phyloP scores from a whole-genome alignment of 2,797 vertebrate genomes.

The Darevskia nairensis region DNA sequence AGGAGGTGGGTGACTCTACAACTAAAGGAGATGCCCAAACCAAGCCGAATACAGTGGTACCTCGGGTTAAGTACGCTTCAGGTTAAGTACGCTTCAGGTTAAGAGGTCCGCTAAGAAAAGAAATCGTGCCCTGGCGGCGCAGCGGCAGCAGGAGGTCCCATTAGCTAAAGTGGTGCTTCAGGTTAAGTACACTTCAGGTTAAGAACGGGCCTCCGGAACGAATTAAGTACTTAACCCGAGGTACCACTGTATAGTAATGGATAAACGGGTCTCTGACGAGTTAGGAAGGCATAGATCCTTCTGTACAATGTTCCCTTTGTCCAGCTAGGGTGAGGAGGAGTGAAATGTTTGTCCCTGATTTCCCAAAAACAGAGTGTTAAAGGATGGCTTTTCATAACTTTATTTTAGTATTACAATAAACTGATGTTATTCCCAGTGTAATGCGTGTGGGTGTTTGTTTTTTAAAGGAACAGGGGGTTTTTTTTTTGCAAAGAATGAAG shows the following conservation, averaged over 20 bases:
- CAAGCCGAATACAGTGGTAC: neutral
- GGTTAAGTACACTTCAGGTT: too few species aligned
- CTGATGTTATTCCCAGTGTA: neutral
- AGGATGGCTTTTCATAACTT: neutral
- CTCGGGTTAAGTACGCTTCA: too few species aligned
- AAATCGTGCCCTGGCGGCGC: too few species aligned
- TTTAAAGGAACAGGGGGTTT: neutral
- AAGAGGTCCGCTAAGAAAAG: too few species aligned
- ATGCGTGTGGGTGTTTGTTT: neutral
- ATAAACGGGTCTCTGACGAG: neutral
- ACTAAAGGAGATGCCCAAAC: neutral
- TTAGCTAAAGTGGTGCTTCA: too few species aligned
- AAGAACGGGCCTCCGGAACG: too few species aligned
- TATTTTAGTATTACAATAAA: neutral
- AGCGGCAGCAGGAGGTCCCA: too few species aligned
- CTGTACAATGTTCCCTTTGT: neutral
- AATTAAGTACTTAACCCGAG: too few species aligned
- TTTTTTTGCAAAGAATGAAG: neutral
- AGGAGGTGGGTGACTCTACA: neutral
- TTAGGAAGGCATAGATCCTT: neutral
- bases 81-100: too few species aligned
- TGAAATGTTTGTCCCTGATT: neutral
- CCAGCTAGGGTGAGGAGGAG: neutral
- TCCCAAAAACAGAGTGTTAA: neutral
- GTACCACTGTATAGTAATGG: neutral